Evolutionary conservation across 2,113 vertebrate genomes (phyloP).

Genomic region (Siniperca knerii): DNA sequence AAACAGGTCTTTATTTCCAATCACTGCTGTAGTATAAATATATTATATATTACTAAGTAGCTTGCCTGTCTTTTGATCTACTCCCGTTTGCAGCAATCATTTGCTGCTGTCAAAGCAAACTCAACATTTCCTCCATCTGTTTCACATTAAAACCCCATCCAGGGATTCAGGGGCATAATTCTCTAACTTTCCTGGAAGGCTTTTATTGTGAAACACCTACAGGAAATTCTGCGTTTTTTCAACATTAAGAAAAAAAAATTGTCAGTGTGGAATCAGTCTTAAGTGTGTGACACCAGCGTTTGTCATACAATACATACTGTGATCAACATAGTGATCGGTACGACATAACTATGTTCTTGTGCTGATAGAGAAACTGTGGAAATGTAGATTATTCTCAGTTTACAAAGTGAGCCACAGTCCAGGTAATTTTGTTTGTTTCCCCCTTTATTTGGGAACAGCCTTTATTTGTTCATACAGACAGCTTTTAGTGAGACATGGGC

Average conservation of each 20-base stretch:
- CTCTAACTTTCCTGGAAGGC: not conserved
- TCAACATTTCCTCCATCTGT: not conserved
- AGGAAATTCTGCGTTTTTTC: not conserved
- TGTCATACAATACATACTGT: not conserved
- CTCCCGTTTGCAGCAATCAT: not conserved
- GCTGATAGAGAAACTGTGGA: conserved; percentile 16
- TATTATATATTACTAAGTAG: not conserved
- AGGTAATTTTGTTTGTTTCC: conserved; percentile 1
- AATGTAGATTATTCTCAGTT: conserved; percentile 11
- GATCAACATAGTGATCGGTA: not conserved
- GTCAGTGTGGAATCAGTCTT: not conserved
- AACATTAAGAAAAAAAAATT: not conserved
- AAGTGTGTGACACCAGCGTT: not conserved
- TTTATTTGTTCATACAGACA: conserved; percentile 35
- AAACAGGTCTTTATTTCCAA: not conserved
- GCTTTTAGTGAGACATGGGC: conserved; percentile 27
- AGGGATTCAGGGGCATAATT: not conserved
- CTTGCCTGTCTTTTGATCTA: not conserved
- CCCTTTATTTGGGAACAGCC: conserved; percentile 15
- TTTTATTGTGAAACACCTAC: not conserved
- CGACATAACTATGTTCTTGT: not conserved
- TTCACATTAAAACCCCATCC: not conserved
- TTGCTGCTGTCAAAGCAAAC: conserved; percentile 22
- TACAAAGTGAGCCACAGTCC: not conserved
- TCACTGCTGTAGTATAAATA: too few relatives aligned